Conservation (phyloP, 2,113 vertebrate genomes). For the Tyto alba region DNA sequence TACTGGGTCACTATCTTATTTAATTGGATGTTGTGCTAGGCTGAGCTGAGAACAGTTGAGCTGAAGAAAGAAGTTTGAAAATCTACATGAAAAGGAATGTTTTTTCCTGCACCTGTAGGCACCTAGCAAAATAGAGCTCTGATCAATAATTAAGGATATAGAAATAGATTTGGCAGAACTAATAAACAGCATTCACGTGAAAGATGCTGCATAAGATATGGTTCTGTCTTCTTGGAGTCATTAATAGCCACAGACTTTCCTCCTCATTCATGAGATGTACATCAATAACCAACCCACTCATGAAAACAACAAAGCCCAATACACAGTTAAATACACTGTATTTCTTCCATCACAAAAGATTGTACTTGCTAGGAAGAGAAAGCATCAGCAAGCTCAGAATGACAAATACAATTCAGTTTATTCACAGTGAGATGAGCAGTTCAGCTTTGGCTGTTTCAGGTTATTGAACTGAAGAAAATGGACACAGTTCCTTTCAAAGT, state of each 20-base stretch:
- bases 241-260: not conserved
- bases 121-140: not conserved
- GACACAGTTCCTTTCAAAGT: not conserved
- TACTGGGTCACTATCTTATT: not conserved
- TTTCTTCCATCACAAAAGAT: not conserved
- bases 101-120: not conserved
- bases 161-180: not conserved
- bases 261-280: not conserved
- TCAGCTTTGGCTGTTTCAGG: slow-evolving; percentile 1
- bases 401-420: slow-evolving; percentile 43
- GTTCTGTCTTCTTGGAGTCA: not conserved
- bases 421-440: slow-evolving; percentile 20
- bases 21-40: not conserved
- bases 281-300: not conserved
- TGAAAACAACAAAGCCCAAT: not conserved
- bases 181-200: not conserved
- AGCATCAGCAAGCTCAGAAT: not conserved
- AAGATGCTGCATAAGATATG: not conserved
- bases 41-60: not conserved
- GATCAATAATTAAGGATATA: not conserved
- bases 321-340: not conserved
- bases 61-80: not conserved
- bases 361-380: not conserved
- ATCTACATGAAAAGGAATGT: not conserved
- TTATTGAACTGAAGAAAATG: slow-evolving; percentile 31